Conservation (phyloP, 2,888 invertebrate species). For the Leuctra nigra region DNA sequence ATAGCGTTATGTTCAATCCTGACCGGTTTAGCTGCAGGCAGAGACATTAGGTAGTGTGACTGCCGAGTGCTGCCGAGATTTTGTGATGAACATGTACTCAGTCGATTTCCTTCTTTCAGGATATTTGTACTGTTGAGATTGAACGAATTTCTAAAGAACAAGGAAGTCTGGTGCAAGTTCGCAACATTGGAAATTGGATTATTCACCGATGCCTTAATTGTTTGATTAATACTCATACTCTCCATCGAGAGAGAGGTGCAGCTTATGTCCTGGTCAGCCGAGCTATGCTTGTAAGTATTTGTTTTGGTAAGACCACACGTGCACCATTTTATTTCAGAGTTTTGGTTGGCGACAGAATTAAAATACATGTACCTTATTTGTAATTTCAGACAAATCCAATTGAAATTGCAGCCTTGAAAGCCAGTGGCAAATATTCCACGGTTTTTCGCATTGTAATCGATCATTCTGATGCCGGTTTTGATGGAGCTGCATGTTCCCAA, state of each 20-base stretch:
- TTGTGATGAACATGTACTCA: not conserved
- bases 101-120: constrained; percentile 37
- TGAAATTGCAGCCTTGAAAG: constrained; percentile 52
- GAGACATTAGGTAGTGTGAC: not conserved
- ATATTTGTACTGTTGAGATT: constrained; percentile 47
- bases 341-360: not conserved
- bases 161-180: constrained; percentile 49
- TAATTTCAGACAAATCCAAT: constrained; percentile 50
- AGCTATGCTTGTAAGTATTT: constrained; percentile 49
- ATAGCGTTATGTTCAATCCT: no score
- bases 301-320: not conserved
- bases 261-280: constrained; percentile 49
- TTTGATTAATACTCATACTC: constrained; percentile 54
- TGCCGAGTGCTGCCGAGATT: not conserved
- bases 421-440: constrained; percentile 60
- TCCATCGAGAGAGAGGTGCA: constrained; percentile 49
- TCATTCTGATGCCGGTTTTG: constrained; percentile 48
- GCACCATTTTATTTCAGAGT: not conserved
- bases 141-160: constrained; percentile 50
- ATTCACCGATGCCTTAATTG: constrained; percentile 59
- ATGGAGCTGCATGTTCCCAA: constrained; percentile 37
- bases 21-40: no score
- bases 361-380: not conserved
- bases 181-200: constrained; percentile 52
- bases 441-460: constrained; percentile 63